Evolutionary conservation across 2,888 invertebrate genomes (phyloP).

Genomic region (Diploptera punctata): DNA sequence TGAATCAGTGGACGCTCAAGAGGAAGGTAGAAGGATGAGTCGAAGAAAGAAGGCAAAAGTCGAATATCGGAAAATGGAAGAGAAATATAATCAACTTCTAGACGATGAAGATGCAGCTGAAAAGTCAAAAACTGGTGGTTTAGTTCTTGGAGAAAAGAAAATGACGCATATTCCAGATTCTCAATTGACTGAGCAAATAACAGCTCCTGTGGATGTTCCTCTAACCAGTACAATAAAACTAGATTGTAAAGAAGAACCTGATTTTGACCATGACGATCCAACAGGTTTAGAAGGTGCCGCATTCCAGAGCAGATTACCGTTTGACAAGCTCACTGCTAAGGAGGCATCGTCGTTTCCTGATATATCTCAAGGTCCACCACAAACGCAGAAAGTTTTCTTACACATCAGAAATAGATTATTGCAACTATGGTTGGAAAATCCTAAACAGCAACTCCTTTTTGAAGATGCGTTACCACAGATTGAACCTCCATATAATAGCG

Average conservation of each 20-base stretch:
- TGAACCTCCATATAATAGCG: constrained; percentile 89
- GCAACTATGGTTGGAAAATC: constrained; percentile 96
- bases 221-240: constrained; percentile 41
- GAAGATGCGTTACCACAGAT: constrained; percentile 83
- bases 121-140: not conserved
- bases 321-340: constrained; percentile 91
- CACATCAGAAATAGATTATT: constrained; percentile 90
- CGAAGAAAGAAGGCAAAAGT: constrained; percentile 38
- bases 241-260: constrained; percentile 53
- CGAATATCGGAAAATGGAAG: constrained; percentile 42
- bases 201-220: not conserved
- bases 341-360: constrained; percentile 95
- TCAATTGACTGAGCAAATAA: not conserved
- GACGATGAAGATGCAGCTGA: constrained; percentile 38
- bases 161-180: not conserved
- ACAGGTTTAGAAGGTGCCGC: constrained; percentile 86
- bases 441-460: constrained; percentile 86
- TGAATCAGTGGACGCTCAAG: constrained; percentile 3
- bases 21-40: constrained; percentile 34
- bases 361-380: constrained; percentile 80
- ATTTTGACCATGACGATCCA: constrained; percentile 61
- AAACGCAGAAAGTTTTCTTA: constrained; percentile 85
- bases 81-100: constrained; percentile 38
- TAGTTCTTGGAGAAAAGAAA: constrained; percentile 16
- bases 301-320: constrained; percentile 92